Evolutionary conservation across 1,140 invertebrate genomes (phyloP).

Genomic region (Megathymus violae): DNA sequence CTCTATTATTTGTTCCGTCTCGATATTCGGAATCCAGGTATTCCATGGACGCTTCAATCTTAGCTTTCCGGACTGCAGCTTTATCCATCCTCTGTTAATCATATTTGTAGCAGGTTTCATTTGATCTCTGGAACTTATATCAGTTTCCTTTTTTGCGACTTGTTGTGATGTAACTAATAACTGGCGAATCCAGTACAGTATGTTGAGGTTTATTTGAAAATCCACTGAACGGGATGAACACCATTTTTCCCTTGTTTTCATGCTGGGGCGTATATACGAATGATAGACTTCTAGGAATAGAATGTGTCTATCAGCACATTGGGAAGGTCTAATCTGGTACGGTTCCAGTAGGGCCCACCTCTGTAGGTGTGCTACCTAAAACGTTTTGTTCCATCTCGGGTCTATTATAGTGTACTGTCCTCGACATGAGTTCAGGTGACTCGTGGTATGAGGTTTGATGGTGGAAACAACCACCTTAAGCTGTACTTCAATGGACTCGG

Average conservation of each 20-base stretch:
- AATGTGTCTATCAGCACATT: constrained; percentile 36
- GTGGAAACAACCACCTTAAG: constrained; percentile 64
- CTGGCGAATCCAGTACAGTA: too few relatives aligned
- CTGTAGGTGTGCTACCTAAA: constrained; percentile 43
- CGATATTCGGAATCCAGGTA: too few relatives aligned
- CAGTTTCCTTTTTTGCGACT: too few relatives aligned
- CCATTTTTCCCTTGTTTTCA: constrained; percentile 5
- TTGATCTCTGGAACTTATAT: too few relatives aligned
- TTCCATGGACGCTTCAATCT: too few relatives aligned
- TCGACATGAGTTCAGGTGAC: constrained; percentile 39
- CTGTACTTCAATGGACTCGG: constrained; percentile 49
- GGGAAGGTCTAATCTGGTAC: constrained; percentile 28
- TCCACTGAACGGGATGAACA: constrained; percentile 22
- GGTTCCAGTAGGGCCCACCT: constrained; percentile 35
- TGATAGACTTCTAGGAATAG: constrained; percentile 7
- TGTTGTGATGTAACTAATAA: too few relatives aligned
- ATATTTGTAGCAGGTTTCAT: too few relatives aligned
- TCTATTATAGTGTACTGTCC: constrained; percentile 40
- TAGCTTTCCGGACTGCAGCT: too few relatives aligned
- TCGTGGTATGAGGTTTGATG: constrained; percentile 43
- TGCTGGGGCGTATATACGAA: background rate
- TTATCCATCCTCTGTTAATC: too few relatives aligned
- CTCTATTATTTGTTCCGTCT: too few relatives aligned
- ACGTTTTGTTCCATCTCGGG: constrained; percentile 47
- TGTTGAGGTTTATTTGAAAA: constrained; percentile 9